These are phyloP conservation scores for Apus apus DNA, from an alignment of 2,113 vertebrate genomes.

Conservation along the genomic window DNA sequence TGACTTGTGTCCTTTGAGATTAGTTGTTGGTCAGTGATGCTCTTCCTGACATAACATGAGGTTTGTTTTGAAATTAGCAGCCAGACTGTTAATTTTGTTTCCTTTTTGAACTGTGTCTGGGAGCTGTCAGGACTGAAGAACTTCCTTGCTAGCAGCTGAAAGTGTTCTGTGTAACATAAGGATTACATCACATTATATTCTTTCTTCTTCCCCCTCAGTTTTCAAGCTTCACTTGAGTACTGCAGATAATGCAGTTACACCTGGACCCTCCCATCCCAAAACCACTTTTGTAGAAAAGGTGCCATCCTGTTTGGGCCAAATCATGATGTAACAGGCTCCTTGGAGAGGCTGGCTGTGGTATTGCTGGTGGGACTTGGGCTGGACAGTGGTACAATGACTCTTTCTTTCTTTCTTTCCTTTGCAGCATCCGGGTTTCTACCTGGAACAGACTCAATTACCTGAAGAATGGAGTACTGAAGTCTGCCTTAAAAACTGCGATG, in stretches of 20 bases:
- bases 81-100: not conserved
- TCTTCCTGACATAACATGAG: not conserved
- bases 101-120: not conserved
- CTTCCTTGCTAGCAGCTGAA: not conserved
- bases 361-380: not conserved
- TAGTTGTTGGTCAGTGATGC: not conserved
- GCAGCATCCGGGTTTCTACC: conserved; percentile 93
- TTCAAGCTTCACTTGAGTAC: not conserved
- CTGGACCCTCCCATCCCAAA: not conserved
- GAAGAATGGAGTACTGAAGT: conserved; percentile 86
- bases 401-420: conserved; percentile 15
- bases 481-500: conserved; percentile 88
- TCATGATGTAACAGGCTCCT: not conserved
- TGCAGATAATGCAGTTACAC: not conserved
- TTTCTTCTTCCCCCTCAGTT: not conserved
- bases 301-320: not conserved
- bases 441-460: conserved; percentile 95
- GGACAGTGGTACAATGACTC: not conserved
- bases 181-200: accelerated
- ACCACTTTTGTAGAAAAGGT: not conserved
- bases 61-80: not conserved
- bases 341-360: not conserved
- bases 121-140: not conserved
- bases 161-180: not conserved
- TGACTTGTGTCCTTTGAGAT: not conserved